Base-by-base conservation (phyloP, 2,797 vertebrate genomes). In the Fringilla coelebs region DNA sequence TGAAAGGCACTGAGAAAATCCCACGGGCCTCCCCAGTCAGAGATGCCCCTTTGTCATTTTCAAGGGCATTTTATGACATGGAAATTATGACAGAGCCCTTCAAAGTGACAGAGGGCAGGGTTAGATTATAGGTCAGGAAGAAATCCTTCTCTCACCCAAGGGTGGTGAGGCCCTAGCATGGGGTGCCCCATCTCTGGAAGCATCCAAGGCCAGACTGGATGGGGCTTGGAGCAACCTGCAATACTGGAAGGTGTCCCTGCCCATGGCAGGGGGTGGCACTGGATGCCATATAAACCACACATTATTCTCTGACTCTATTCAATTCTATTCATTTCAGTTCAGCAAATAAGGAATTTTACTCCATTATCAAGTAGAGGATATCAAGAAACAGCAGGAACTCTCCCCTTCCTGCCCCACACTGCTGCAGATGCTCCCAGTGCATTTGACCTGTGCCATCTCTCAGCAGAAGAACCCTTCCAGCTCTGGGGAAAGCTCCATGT, bases 191-290 rank as follows among this genome's bases (percentile, higher is more conserved):
- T 21, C 13, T 1, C 67, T 85, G 40, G 32, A 20, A 36, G 32
- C 25, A 36, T 16, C 32, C 46, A n/a, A 61, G 40, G 5, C 28
- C 26, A 36, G 34, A 2, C 0, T 66, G 60, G 40, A 20, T 0
- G 0, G 2, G 26, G 6, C 7, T 41, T 72, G 31, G 26, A 60
- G 8, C 7, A 72, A 0, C 9, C 21, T 24, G 52, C 13, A 4
- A 3, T 6, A 24, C 31, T 24, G 14, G 26, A 24, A 60, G 4
- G 2, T 46, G 29, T 41, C 49, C 26, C 26, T 20, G 45, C 10
- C 29, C 18, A 4, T 11, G 17, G 7, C 24, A 26, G 8, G 5
- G 3, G 6, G 4, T 18, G 28, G 17, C 5, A 70, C 11, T 9
- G 25, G 43, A 11, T 46, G 18, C 10, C 11, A 6, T 26, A 7